A percentile compares a stretch with the other conserved stretches of the same genome.
These are phyloP conservation scores for Lates japonicus DNA, from an alignment of 2,797 vertebrate species.

Conservation along the genomic window DNA sequence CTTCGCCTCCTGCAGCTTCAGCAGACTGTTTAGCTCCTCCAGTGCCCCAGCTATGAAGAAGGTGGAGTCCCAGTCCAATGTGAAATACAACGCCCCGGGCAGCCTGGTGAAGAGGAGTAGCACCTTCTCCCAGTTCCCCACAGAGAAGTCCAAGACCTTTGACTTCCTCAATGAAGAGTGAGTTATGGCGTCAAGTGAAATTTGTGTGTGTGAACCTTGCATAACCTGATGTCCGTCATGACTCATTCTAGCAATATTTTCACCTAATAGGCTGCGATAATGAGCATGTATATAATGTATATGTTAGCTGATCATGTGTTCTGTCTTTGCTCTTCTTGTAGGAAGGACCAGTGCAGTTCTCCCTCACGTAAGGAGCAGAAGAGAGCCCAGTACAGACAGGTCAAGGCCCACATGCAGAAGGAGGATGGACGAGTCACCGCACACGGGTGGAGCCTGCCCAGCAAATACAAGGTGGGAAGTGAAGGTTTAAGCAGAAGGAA, in stretches of 20 bases:
- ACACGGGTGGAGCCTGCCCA: constrained; percentile 97
- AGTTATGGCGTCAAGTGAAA: constrained; percentile 39
- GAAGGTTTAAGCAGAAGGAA: neutral
- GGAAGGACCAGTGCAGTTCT: constrained; percentile 83
- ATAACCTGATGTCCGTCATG: neutral
- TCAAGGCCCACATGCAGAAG: constrained; percentile 96
- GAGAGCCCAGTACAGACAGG: constrained; percentile 96
- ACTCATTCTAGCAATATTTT: neutral
- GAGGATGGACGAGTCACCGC: constrained; percentile 94
- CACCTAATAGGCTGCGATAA: neutral
- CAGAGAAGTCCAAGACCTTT: constrained; percentile 92
- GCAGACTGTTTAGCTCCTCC: constrained; percentile 96
- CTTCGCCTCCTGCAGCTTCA: constrained; percentile 89
- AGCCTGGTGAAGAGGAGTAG: constrained; percentile 86
- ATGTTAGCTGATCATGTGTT: neutral
- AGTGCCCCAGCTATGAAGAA: constrained; percentile 90
- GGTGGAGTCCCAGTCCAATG: constrained; percentile 85
- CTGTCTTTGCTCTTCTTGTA: constrained; percentile 38
- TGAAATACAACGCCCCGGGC: constrained; percentile 92
- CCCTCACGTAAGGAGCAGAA: constrained; percentile 94
- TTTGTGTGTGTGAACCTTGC: neutral
- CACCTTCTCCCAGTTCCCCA: constrained; percentile 96
- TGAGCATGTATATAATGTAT: neutral
- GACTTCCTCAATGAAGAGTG: constrained; percentile 89
- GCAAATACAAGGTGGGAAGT: constrained; percentile 82